A percentile compares a stretch with the other conserved stretches of the same genome.
Evolutionary conservation across 2,888 invertebrate species (phyloP).

Genomic region (Cybosia mesomella): DNA sequence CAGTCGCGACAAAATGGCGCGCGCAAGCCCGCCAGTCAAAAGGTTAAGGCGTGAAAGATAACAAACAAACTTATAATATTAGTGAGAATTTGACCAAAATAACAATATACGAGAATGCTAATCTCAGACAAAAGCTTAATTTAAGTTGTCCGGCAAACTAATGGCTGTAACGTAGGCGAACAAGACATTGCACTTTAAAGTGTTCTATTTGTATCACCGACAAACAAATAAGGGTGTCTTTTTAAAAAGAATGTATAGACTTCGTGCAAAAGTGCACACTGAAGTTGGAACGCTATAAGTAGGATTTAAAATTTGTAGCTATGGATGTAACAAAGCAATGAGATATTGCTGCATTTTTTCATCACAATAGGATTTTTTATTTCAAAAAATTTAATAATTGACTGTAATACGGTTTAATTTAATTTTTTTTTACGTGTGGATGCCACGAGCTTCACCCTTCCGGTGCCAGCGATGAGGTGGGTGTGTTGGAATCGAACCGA

Average conservation of each 20-base stretch:
- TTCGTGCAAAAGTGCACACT: background rate
- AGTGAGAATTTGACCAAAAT: background rate
- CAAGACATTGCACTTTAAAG: background rate
- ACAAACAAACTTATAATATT: background rate
- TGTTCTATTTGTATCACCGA: background rate
- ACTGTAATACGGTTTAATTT: too few species aligned
- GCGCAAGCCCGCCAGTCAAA: too few species aligned
- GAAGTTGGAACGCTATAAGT: background rate
- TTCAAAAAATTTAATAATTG: too few species aligned
- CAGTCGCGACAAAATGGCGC: too few species aligned
- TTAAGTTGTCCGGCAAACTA: conserved; percentile 3
- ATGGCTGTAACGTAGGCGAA: background rate
- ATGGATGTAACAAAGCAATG: background rate
- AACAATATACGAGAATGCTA: background rate
- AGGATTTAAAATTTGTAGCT: background rate
- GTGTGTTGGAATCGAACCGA: too few species aligned
- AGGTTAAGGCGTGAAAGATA: too few species aligned
- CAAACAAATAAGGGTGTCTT: background rate
- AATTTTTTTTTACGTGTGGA: too few species aligned
- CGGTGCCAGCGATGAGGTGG: too few species aligned
- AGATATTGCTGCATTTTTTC: background rate
- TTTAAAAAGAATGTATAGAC: background rate
- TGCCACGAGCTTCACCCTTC: too few species aligned
- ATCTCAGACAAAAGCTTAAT: background rate
- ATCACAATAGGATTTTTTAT: too few species aligned